Evolutionary conservation across 2,797 vertebrate genomes (phyloP).

Genomic region (Neomorphus geoffroyi): DNA sequence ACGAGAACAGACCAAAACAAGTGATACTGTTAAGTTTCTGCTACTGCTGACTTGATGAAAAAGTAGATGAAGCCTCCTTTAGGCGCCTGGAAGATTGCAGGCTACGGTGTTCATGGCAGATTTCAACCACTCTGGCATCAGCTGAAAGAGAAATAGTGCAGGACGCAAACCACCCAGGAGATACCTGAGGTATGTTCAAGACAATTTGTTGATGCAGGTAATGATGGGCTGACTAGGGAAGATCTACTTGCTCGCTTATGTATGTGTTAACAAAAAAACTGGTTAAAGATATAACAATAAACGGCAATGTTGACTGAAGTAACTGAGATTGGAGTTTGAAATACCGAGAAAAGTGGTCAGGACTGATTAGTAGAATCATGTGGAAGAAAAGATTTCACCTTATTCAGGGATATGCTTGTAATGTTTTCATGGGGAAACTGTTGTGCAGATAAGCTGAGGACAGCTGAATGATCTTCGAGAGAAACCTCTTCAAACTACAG

Average conservation of each 20-base stretch:
- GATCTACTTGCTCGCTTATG: neutral
- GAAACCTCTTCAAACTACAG: neutral
- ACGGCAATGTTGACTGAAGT: neutral
- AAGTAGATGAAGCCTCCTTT: neutral
- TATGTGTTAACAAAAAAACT: neutral
- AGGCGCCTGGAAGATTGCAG: neutral
- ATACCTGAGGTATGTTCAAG: neutral
- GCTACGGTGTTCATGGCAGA: neutral
- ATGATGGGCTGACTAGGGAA: neutral
- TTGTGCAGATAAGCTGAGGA: neutral
- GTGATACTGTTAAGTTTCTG: neutral
- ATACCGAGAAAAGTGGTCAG: neutral
- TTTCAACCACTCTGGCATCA: neutral
- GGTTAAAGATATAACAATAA: neutral
- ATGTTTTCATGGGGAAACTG: neutral
- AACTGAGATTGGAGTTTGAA: neutral
- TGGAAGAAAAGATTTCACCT: neutral
- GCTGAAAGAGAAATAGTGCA: neutral
- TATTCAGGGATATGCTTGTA: neutral
- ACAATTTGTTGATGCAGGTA: neutral
- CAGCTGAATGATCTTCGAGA: neutral
- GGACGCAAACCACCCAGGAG: neutral
- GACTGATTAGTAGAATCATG: neutral
- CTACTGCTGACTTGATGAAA: neutral
- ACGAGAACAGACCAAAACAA: neutral